Base-by-base conservation (phyloP, 64 coral and sea anemone genomes). In the Actinia tenebrosa region DNA sequence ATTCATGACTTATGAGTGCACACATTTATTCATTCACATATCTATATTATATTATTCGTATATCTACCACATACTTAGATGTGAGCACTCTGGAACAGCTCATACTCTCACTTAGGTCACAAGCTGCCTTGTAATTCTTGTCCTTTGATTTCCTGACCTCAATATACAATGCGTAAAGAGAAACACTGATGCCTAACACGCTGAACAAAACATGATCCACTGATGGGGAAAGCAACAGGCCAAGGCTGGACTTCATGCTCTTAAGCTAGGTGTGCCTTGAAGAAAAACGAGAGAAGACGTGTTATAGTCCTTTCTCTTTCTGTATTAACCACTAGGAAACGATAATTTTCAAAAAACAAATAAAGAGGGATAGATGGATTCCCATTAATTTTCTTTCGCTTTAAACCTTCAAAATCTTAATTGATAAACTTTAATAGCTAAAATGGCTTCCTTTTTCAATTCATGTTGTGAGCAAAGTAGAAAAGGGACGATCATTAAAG, bases 71-170 rank as follows among this genome's bases (percentile, higher is more conserved):
- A 75, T 75, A 94, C 93, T 90, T 85, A 25, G 93, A 94, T 20
- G 93, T 94, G 1, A 94, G 89, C 3, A 94, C 93, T 53, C 89
- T 86, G 37, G 93, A 94, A 86, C 93, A 94, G 63, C 93, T 94
- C 93, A 94, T 94, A 26, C 83, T 90, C 56, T 94, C 93, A 85
- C 89, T 87, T 58, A 94, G 71, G 45, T 94, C 93, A 80, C 93
- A 94, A 20, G 89, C 93, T 44, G 93, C 93, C 22, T 87, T 82
- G 80, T 94, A 94, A 25, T 79, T 88, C 64, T 83, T 91, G 64
- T 94, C 93, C 81, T 91, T 91, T 44, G 79, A 79, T 45, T 94
- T 94, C 83, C 56, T 84, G 26, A 84, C 75, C 86, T 94, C 93
- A 17, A 94, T 87, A 52, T 94, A 94, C 26, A 94, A 86, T 17